Base-by-base conservation (phyloP, 1,140 invertebrate species). In the Teleopsis dalmanni region DNA sequence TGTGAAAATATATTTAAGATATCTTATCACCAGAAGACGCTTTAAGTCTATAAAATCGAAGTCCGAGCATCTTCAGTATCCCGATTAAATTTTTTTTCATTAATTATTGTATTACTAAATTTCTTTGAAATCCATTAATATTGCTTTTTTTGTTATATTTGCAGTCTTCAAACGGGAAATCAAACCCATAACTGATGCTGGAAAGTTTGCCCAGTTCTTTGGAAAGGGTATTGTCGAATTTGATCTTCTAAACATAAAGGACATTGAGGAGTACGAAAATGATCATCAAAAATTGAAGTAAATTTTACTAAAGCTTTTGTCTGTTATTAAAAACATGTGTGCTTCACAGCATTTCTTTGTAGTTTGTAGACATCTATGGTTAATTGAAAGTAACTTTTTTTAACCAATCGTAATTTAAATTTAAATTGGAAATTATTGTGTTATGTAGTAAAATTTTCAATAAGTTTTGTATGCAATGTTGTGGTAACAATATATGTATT, bases 201-300 rank as follows among this genome's bases (percentile, higher is more conserved):
- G 74, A 36, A 78, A 83, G 47, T 88, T 83, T 66, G 78, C 81
- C n/a, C 81, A 83, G 57, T 90, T 86, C 72, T 78, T 86, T 47
- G 87, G 88, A 18, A 81, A 81, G 34, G 77, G 77, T 52, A 78
- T 88, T 33, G 74, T 82, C 43, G 81, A 88, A 67, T 78, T 86
- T 49, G 73, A 85, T 61, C 82, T 91, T 54, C 57, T 81, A 16
- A 88, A 89, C 68, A 71, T 87, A 45, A 59, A 72, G 22, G 65
- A 69, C 21, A 60, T 69, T 34, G 62, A 64, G 48, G 60, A 59
- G 31, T 68, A 63, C 37, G 65, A 68, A 35, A 25, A 16, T 4
- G 23, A 46, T 14, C 47, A 53, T 23, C 22, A 36, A 29, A 46
- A 47, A 47, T 47, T 27, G 26, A 33, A 21, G 9, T 37, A 19